Evolutionary conservation across 2,797 vertebrate genomes (phyloP).

Genomic region (Botia kubotai): DNA sequence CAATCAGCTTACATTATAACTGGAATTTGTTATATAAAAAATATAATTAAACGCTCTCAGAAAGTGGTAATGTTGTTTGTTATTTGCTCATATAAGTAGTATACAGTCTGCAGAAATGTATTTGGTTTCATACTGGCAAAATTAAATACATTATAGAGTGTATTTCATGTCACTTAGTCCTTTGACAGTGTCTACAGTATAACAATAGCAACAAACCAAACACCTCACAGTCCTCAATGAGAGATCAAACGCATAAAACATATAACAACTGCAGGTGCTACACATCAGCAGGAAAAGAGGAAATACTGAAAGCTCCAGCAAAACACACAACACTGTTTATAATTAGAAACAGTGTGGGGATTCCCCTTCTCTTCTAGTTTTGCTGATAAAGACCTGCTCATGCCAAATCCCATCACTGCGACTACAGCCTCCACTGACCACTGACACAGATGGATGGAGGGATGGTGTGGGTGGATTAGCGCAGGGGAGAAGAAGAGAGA

Average conservation of each 20-base stretch:
- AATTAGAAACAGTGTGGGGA: slow-evolving; percentile 41
- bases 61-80: too few species aligned
- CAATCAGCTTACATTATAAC: too few species aligned
- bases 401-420: slow-evolving; percentile 40
- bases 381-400: slow-evolving; percentile 65
- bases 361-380: slow-evolving; percentile 30
- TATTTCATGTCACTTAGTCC: not conserved
- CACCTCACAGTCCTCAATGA: not conserved
- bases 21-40: too few species aligned
- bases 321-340: slow-evolving; percentile 8
- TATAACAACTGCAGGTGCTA: not conserved
- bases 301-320: not conserved
- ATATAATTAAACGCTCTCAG: too few species aligned
- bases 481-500: slow-evolving; percentile 31
- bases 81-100: not conserved
- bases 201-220: not conserved
- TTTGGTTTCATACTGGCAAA: not conserved
- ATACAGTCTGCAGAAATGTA: not conserved
- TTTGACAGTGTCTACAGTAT: not conserved
- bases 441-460: slow-evolving; percentile 63
- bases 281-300: not conserved
- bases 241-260: not conserved
- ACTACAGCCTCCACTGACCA: slow-evolving; percentile 52
- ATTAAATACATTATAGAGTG: not conserved
- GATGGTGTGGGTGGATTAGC: slow-evolving; percentile 67